Evolutionary conservation across 2,888 invertebrate genomes (phyloP).

Genomic region (Mycalesis mineus): DNA sequence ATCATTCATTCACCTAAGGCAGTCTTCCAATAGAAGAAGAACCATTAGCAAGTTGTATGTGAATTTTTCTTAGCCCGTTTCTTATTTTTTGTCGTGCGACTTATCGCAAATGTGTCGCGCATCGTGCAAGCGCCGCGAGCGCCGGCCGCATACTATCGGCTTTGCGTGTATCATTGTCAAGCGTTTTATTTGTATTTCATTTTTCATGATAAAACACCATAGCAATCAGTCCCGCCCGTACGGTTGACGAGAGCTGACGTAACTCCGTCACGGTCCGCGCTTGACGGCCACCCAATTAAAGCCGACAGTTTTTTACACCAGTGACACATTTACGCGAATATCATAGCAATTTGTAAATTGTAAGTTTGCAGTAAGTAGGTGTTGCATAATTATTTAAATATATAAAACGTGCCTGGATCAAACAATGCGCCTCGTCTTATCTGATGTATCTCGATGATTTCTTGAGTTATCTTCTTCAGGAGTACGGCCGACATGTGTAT

Average conservation of each 20-base stretch:
- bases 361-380: slow-evolving; percentile 14
- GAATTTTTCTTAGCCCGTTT: no score
- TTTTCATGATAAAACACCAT: slow-evolving; percentile 53
- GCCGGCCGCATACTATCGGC: slow-evolving; percentile 33
- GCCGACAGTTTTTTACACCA: background rate
- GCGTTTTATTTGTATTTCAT: slow-evolving; percentile 57
- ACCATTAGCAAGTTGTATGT: no score
- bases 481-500: background rate
- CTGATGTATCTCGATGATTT: slow-evolving; percentile 14
- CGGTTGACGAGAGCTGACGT: slow-evolving; percentile 49
- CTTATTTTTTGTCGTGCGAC: background rate
- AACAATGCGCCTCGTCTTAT: background rate
- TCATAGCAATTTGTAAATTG: slow-evolving; percentile 6
- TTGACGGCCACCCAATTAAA: background rate
- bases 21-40: no score
- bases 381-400: slow-evolving; percentile 9
- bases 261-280: slow-evolving; percentile 19
- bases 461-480: background rate
- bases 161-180: slow-evolving; percentile 32
- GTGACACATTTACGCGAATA: background rate
- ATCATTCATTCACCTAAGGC: no score
- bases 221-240: slow-evolving; percentile 53
- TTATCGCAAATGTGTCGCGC: background rate
- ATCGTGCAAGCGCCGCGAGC: slow-evolving; percentile 30
- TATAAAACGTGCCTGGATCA: slow-evolving; percentile 4